Evolutionary conservation across 1,140 invertebrate species (phyloP).

Genomic region (Araneus ventricosus): DNA sequence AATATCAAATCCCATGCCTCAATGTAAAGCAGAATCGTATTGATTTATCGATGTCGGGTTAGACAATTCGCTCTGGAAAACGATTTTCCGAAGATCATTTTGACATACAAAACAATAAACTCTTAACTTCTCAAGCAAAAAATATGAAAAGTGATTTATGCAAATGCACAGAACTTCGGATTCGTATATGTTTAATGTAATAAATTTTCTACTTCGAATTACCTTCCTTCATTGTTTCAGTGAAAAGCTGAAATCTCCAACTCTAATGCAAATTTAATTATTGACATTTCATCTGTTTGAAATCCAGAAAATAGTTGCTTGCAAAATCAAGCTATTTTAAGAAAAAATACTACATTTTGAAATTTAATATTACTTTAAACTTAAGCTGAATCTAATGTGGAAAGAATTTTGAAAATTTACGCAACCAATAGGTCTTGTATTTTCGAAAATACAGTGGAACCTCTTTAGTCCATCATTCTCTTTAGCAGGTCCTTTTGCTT

Average conservation of each 20-base stretch:
- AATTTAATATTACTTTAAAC: too few relatives aligned
- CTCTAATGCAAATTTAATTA: not conserved
- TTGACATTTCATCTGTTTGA: too few relatives aligned
- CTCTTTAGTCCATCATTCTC: too few relatives aligned
- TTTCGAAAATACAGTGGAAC: too few relatives aligned
- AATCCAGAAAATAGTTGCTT: too few relatives aligned
- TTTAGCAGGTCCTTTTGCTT: too few relatives aligned
- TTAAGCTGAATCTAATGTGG: too few relatives aligned
- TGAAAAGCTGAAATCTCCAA: not conserved
- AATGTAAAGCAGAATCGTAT: not conserved
- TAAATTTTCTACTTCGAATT: not conserved
- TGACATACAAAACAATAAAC: not conserved
- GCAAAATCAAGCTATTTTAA: too few relatives aligned
- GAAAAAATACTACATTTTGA: too few relatives aligned
- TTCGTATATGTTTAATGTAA: not conserved
- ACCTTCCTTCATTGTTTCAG: not conserved
- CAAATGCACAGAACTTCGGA: not conserved
- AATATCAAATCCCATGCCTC: not conserved
- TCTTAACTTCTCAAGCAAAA: not conserved
- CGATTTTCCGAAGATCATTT: not conserved
- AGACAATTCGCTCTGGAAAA: not conserved
- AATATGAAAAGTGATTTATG: not conserved
- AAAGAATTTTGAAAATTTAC: too few relatives aligned
- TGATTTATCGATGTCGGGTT: not conserved
- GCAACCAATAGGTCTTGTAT: too few relatives aligned